phyloP scores from a whole-genome alignment of 2,888 invertebrate species.

The Drosophila borborema region DNA sequence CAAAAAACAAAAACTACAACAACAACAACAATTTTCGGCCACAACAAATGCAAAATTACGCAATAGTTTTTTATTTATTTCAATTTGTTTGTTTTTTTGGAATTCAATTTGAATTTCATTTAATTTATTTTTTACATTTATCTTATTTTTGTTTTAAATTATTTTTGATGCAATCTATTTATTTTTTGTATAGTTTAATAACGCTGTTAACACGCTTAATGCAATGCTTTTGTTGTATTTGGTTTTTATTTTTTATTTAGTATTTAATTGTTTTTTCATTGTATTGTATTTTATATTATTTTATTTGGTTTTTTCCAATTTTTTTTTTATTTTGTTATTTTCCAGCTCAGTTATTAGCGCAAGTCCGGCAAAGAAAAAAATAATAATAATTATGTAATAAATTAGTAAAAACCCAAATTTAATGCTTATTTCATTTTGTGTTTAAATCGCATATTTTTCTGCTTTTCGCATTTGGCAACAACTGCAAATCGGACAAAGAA shows the following conservation, averaged over 20 bases:
- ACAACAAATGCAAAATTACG: constrained; percentile 68
- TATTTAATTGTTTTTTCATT: constrained; percentile 59
- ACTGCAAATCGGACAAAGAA: background rate
- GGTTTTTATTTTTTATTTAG: constrained; percentile 40
- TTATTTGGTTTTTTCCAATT: constrained; percentile 55
- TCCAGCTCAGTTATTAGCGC: constrained; percentile 81
- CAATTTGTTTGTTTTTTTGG: constrained; percentile 32
- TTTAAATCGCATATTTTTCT: constrained; percentile 22
- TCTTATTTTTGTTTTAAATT: constrained; percentile 34
- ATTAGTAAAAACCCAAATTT: constrained; percentile 59
- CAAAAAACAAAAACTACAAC: constrained; percentile 21
- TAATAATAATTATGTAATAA: constrained; percentile 59
- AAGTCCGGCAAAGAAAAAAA: constrained; percentile 41
- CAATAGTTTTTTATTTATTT: constrained; percentile 58
- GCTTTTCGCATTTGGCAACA: constrained; percentile 23
- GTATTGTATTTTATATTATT: constrained; percentile 53
- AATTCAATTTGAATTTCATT: constrained; percentile 57
- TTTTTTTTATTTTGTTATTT: constrained; percentile 57
- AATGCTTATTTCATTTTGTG: constrained; percentile 50
- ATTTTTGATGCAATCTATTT: constrained; percentile 60
- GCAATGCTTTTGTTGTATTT: constrained; percentile 56
- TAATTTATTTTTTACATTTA: constrained; percentile 29
- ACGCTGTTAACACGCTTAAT: constrained; percentile 63
- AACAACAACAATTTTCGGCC: constrained; percentile 66
- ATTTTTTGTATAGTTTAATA: constrained; percentile 59